These are phyloP conservation scores for Lordiphosa fenestrarum DNA, from an alignment of 2,888 invertebrate species.

Conservation along the genomic window DNA sequence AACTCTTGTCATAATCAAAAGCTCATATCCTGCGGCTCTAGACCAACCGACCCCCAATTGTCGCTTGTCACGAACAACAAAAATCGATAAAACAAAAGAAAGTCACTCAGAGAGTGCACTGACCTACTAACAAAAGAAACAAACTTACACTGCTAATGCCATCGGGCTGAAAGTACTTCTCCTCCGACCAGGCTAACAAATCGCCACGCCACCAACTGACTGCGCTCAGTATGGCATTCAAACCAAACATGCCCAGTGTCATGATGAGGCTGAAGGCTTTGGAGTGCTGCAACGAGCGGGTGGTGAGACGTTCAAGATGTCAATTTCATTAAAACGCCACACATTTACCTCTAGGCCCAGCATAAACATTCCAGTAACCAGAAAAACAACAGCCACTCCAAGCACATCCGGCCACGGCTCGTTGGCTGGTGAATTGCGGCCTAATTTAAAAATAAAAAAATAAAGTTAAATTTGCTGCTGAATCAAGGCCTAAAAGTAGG, in stretches of 20 bases:
- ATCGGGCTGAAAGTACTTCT: slow-evolving; percentile 77
- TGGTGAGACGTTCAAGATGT: background rate
- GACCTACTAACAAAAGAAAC: slow-evolving; percentile 53
- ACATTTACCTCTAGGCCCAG: slow-evolving; percentile 82
- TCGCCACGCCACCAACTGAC: slow-evolving; percentile 78
- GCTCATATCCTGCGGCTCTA: slow-evolving; percentile 60
- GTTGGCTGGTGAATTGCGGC: slow-evolving; percentile 79
- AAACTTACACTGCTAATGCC: slow-evolving; percentile 78
- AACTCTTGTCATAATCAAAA: slow-evolving; percentile 62
- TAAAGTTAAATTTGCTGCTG: slow-evolving; percentile 53
- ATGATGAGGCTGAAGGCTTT: slow-evolving; percentile 79
- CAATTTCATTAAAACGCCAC: background rate
- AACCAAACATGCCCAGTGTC: slow-evolving; percentile 78
- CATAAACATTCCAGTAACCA: slow-evolving; percentile 83
- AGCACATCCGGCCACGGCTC: slow-evolving; percentile 84
- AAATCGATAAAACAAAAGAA: slow-evolving; percentile 55
- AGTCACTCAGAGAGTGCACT: slow-evolving; percentile 51
- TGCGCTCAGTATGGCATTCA: slow-evolving; percentile 77
- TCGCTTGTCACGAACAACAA: slow-evolving; percentile 55
- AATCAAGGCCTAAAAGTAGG: slow-evolving; percentile 78
- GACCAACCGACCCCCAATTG: slow-evolving; percentile 47
- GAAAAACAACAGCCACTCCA: slow-evolving; percentile 82
- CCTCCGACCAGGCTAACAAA: slow-evolving; percentile 76
- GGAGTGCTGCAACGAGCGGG: slow-evolving; percentile 71
- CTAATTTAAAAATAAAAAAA: slow-evolving; percentile 46